phyloP scores from a whole-genome alignment of 2,113 vertebrate species.

The Cinclus cinclus region DNA sequence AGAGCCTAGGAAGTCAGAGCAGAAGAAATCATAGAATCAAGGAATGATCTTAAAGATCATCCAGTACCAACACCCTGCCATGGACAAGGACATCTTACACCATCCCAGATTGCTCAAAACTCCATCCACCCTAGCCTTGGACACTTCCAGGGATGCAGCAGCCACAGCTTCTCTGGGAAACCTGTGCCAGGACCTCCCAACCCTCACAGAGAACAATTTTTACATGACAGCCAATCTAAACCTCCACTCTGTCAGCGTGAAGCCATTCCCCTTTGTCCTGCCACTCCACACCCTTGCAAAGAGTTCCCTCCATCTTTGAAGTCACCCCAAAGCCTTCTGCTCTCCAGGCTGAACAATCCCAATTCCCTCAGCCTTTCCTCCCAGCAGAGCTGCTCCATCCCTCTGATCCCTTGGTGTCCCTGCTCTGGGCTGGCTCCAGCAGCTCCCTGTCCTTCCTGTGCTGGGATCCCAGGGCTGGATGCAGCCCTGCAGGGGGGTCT shows the following conservation, averaged over 20 bases:
- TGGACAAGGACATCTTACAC: neutral
- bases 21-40: neutral
- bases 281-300: neutral
- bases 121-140: accelerated
- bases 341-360: neutral
- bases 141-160: neutral
- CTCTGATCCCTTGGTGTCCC: neutral
- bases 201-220: neutral
- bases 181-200: neutral
- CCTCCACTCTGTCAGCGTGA: neutral
- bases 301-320: neutral
- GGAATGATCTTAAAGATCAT: neutral
- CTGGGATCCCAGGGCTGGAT: neutral
- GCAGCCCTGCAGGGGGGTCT: neutral
- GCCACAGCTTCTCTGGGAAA: neutral
- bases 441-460: neutral
- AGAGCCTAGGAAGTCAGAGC: neutral
- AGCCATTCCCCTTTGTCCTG: neutral
- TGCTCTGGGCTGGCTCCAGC: neutral
- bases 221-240: neutral
- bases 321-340: neutral
- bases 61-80: accelerated
- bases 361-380: neutral
- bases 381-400: neutral
- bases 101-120: accelerated